Evolutionary conservation across 2,888 invertebrate genomes (phyloP).

Genomic region (Empis livida): DNA sequence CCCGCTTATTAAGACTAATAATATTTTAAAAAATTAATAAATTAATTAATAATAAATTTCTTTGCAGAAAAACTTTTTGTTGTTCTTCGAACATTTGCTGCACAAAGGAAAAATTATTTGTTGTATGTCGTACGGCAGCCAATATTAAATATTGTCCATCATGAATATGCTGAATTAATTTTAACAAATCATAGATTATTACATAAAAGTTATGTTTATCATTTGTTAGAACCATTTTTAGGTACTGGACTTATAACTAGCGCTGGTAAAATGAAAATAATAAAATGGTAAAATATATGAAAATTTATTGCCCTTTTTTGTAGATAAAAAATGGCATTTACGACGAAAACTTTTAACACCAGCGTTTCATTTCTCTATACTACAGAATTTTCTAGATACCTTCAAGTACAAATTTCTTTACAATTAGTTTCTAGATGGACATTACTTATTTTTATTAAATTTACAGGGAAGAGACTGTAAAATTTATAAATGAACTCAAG

Average conservation of each 20-base stretch:
- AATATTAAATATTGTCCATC: slow-evolving; percentile 32
- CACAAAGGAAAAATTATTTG: slow-evolving; percentile 21
- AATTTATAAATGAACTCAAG: slow-evolving; percentile 25
- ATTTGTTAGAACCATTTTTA: slow-evolving; percentile 38
- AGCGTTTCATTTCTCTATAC: slow-evolving; percentile 50
- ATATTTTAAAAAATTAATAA: no score
- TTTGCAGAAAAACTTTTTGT: no score
- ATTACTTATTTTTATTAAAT: no score
- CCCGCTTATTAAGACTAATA: no score
- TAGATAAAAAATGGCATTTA: slow-evolving; percentile 42
- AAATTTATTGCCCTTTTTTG: slow-evolving; percentile 6
- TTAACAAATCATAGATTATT: slow-evolving; percentile 39
- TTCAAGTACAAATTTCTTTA: no score
- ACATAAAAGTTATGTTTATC: slow-evolving; percentile 39
- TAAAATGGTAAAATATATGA: background rate
- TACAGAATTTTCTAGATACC: slow-evolving; percentile 35
- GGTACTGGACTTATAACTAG: slow-evolving; percentile 40
- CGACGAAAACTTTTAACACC: slow-evolving; percentile 50
- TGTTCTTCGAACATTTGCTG: no score
- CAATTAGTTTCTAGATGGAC: no score
- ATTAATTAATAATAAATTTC: no score
- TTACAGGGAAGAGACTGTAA: slow-evolving; percentile 30
- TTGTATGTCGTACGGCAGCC: slow-evolving; percentile 21
- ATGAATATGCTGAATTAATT: slow-evolving; percentile 41
- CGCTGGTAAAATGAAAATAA: slow-evolving; percentile 17